Base-by-base conservation (phyloP, 2,888 invertebrate species). In the Rhyacophila evoluta region DNA sequence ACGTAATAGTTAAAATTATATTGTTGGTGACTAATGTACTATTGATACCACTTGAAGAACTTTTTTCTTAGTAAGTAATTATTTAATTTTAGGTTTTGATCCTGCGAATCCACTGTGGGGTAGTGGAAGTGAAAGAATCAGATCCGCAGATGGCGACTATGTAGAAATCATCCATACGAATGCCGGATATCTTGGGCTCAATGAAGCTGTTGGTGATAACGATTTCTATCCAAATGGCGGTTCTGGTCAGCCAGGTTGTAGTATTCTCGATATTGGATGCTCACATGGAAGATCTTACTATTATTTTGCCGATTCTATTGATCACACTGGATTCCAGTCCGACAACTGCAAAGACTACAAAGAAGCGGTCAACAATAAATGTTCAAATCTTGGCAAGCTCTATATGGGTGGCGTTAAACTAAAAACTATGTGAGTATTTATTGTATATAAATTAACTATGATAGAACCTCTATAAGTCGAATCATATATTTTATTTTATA, bases 101-200 rank as follows among this genome's bases (percentile, higher is more conserved):
- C 89, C 89, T 0, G 88, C 89, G 33, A 86, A 87, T 11, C 89
- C 88, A 2, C 80, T 86, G 10, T 89, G 87, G 87, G 75, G 83
- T 12, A 74, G 81, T 0, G 85, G 86, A 79, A 73, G 76, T 4
- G 81, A 86, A 68, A 85, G 86, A 6, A 74, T 89, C 0, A 81
- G 79, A 0, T 29, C 82, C 1, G 84, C 84, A 0, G 89, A 89
- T 80, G 89, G 88, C 0, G 84, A 81, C n/a, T 88, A 86, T 33
- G 88, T 89, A 0, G 89, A 89, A 68, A 87, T 88, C 0, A 85
- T 89, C 12, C 89, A 89, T 70, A 89, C 86, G 0, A 89, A 88
- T 79, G 86, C 84, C 19, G 89, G 89, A 0, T 82, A 87, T 33
- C 82, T 89, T 15, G 41, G 71, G 2, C 28, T 76, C n/a, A 74